Base-by-base conservation (phyloP, 1,140 invertebrate genomes). In the Drosophila paulistorum region DNA sequence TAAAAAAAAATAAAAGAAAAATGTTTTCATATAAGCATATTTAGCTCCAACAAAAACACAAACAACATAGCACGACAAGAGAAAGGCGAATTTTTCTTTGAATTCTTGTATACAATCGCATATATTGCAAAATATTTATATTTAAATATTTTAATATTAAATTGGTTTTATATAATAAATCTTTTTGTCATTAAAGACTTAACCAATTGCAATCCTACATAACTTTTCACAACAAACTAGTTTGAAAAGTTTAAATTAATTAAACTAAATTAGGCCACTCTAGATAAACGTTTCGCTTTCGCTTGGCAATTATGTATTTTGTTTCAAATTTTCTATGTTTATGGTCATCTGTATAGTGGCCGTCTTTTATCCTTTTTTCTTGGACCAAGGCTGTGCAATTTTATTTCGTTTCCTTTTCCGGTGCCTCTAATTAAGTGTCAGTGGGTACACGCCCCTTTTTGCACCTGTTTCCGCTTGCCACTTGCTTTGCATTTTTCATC, bases 341-440 rank as follows among this genome's bases (percentile, higher is more conserved):
- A 20, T 11, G 7, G 2, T 20, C 7, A 48, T 9, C 59, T 73
- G 62, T 54, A 62, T 14, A 14, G 39, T n/a, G 6, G 7, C 11
- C 41, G 11, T 62, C 33, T 55, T 42, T 60, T 20, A 51, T 35
- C 42, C 42, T 51, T 35, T 20, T 33, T 23, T 33, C 65, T 65
- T 65, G 23, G 42, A 54, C 51, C 74, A 65, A 62, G 68, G 63
- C 61, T 76, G 68, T 86, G 84, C 76, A 86, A 61, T 81, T 87
- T 67, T 72, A 77, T 87, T 89, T 81, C 73, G 83, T 72, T 79
- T 79, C 76, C 76, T 68, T 74, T 84, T 84, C 81, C 83, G 79
- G 77, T 65, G 65, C 72, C 69, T 87, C 79, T 87, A 87, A 87
- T 87, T 87, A 87, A 87, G 77, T 83, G 83, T 83, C 83, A 79